A percentile compares a stretch with the other conserved stretches of the same genome.
Conservation (phyloP, 2,888 invertebrate species). For the Saturnia japonica region DNA sequence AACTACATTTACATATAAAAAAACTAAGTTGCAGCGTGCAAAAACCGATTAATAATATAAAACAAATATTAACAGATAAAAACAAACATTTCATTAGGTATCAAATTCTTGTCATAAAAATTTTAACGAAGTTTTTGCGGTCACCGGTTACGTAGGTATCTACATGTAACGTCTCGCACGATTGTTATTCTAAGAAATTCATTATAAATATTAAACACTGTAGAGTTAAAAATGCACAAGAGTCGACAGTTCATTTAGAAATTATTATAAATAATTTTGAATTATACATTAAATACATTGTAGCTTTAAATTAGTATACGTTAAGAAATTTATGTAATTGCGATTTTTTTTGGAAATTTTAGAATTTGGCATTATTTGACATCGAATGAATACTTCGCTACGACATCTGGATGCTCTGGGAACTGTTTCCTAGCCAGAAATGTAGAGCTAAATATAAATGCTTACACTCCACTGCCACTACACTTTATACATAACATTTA, state of each 20-base stretch:
- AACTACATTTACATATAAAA: background rate
- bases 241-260: background rate
- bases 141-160: slow-evolving; percentile 24
- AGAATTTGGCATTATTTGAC: too few species aligned
- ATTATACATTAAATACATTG: too few species aligned
- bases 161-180: slow-evolving; percentile 11
- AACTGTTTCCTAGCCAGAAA: too few species aligned
- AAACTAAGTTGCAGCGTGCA: background rate
- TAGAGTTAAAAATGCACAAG: slow-evolving; percentile 18
- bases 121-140: slow-evolving; percentile 28
- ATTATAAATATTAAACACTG: slow-evolving; percentile 23
- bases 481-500: too few species aligned
- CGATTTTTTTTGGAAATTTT: too few species aligned
- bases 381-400: too few species aligned
- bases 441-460: too few species aligned
- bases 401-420: too few species aligned
- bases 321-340: too few species aligned
- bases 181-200: slow-evolving; percentile 27
- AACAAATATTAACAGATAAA: background rate
- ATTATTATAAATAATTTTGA: background rate
- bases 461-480: too few species aligned
- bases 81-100: background rate
- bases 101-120: slow-evolving; percentile 8
- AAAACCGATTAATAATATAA: background rate
- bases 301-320: too few species aligned